Base-by-base conservation (phyloP, 1,140 invertebrate genomes). In the Anastrepha ludens region DNA sequence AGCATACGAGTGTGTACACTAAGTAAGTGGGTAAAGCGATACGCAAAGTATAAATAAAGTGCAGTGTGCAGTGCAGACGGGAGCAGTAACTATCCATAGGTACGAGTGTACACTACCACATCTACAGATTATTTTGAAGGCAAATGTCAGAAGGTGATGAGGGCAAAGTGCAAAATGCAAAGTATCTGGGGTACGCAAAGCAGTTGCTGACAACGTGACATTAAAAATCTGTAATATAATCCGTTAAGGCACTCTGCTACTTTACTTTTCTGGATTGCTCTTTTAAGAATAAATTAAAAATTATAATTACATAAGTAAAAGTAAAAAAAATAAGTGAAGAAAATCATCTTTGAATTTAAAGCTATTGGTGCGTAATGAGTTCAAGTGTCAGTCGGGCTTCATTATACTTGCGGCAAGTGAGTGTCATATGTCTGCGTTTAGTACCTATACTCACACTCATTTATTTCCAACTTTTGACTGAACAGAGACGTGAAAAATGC, bases 171-270 rank as follows among this genome's bases (percentile, higher is more conserved):
- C 47, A n/a, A 74, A 50, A n/a, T 50, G 41, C 70, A 55, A 81
- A 81, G 47, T 81, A n/a, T 81, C 74, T 81, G 1, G 17, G 47
- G n/a, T 55, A 47, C 9, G 74, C 50, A 20, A 81, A 17, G 7
- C 47, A 47, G 44, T 41, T 67, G 44, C 70, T 41, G 11, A 41
- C 13, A 15, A n/a, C 17, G 41, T 20, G n/a, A 55, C 47, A 58
- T 81, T 55, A 58, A 81, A 81, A 81, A 55, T 81, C 74, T 81
- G 47, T 55, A 55, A 58, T 81, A 58, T 81, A 81, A 81, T 81
- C 74, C 50, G 17, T 0, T 55, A n/a, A 8, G 50, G 50, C 9
- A 81, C 17, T 29, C 1, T n/a, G 74, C 44, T 13, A 55, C 47
- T 55, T 81, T 20, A 58, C 74, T 55, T 20, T 29, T 81, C 11